phyloP scores from a whole-genome alignment of 2,797 vertebrate species.

The Orestias chungarensis region DNA sequence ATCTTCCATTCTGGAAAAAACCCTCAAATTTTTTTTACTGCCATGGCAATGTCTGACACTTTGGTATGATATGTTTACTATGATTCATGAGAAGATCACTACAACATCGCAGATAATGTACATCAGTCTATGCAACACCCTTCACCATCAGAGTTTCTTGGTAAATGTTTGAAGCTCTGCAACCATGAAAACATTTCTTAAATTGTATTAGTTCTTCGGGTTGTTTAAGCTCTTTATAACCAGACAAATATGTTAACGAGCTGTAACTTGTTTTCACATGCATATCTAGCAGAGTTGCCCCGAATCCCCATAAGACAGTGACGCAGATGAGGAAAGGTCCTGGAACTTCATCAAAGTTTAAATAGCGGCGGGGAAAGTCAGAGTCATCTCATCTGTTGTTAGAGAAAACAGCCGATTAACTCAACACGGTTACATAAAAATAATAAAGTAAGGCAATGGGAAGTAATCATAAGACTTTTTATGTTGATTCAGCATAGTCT shows the following conservation, averaged over 20 bases:
- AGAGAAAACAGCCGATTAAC: background rate
- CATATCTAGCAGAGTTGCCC: constrained; percentile 24
- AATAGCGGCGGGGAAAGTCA: constrained; percentile 29
- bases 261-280: constrained; percentile 27
- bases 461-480: background rate
- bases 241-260: constrained; percentile 36
- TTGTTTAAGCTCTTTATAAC: constrained; percentile 40
- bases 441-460: background rate
- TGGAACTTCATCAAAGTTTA: constrained; percentile 28
- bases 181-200: background rate
- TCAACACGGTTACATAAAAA: background rate
- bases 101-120: background rate
- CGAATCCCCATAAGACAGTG: constrained; percentile 32
- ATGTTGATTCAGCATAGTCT: background rate
- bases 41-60: background rate
- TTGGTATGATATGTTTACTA: background rate
- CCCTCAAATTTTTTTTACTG: too few relatives aligned
- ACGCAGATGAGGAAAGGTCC: constrained; percentile 30
- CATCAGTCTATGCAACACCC: background rate
- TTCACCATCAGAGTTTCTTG: background rate
- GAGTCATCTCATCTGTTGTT: constrained; percentile 20
- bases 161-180: background rate
- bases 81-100: background rate
- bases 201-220: constrained; percentile 40
- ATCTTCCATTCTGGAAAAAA: background rate